These are phyloP conservation scores for Pedetes capensis DNA, from an alignment of 2,113 vertebrate species.

Conservation along the genomic window DNA sequence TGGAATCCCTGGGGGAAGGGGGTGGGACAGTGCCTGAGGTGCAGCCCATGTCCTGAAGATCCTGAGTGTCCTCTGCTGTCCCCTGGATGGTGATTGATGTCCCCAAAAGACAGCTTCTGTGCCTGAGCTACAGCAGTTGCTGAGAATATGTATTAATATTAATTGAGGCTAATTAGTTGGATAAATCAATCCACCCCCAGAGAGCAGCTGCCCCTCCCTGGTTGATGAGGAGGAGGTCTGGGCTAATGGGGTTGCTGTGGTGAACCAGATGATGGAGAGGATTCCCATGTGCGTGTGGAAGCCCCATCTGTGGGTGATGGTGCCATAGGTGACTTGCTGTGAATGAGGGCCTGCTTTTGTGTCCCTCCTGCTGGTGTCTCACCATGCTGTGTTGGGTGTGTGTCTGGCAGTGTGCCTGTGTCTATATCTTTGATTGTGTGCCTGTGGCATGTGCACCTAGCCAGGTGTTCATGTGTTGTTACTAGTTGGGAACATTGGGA, in stretches of 20 bases:
- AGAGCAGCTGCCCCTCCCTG: constrained; percentile 69
- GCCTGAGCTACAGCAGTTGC: constrained; percentile 52
- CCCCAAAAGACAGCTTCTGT: constrained; percentile 58
- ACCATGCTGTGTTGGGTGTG: background rate
- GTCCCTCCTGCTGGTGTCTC: background rate
- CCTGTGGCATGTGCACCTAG: background rate
- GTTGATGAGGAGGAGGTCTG: constrained; percentile 51
- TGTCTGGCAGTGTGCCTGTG: no score
- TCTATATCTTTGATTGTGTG: background rate
- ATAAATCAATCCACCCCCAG: constrained; percentile 78
- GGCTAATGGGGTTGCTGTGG: constrained; percentile 57
- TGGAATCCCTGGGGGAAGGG: background rate
- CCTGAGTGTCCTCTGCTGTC: constrained; percentile 63
- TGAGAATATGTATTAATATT: constrained; percentile 79
- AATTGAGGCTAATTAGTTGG: constrained; percentile 80
- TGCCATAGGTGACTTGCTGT: background rate
- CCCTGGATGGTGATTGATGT: constrained; percentile 68
- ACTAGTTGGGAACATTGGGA: background rate
- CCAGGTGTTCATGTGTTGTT: background rate
- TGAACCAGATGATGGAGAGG: constrained; percentile 18
- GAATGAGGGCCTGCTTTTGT: background rate
- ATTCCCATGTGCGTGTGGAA: background rate
- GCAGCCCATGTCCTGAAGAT: background rate
- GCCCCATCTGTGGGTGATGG: background rate
- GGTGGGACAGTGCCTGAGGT: background rate